A percentile compares a stretch with the other conserved stretches of the same genome.
phyloP scores from a whole-genome alignment of 2,888 invertebrate genomes.

The Pseudococcus jackbeardsleyi region DNA sequence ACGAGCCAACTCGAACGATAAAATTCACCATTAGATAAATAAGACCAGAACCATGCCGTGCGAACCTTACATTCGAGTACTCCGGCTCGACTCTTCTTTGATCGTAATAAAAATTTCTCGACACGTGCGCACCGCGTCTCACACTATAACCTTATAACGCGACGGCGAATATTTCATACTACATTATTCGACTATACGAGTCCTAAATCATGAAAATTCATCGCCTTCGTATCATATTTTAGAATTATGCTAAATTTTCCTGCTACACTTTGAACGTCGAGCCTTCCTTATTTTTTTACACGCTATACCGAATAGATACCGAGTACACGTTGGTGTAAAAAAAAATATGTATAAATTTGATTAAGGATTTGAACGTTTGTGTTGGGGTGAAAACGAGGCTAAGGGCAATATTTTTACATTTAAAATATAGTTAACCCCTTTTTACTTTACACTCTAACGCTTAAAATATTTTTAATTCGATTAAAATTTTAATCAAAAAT shows the following conservation, averaged over 20 bases:
- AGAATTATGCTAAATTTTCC: slow-evolving; percentile 40
- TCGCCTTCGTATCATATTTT: slow-evolving; percentile 14
- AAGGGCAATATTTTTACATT: too few relatives aligned
- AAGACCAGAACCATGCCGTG: background rate
- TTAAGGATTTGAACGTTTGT: too few relatives aligned
- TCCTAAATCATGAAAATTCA: slow-evolving; percentile 42
- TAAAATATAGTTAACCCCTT: too few relatives aligned
- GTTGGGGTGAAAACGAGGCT: too few relatives aligned
- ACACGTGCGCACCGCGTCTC: slow-evolving; percentile 26
- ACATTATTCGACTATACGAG: slow-evolving; percentile 19
- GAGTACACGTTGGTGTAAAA: background rate
- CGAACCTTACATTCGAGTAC: background rate
- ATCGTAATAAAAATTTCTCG: slow-evolving; percentile 41
- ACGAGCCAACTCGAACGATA: background rate
- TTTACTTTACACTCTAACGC: too few relatives aligned
- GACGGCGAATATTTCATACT: slow-evolving; percentile 31
- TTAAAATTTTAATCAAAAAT: too few relatives aligned
- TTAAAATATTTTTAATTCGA: too few relatives aligned
- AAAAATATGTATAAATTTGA: too few relatives aligned
- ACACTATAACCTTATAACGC: background rate
- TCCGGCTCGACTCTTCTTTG: background rate
- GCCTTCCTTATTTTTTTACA: background rate
- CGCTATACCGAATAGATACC: background rate
- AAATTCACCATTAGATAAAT: slow-evolving; percentile 49
- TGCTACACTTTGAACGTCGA: background rate